Evolutionary conservation across 2,888 invertebrate species (phyloP), one percentile per base, ranked within the genome.

Genomic region (Eupithecia exiguata): DNA sequence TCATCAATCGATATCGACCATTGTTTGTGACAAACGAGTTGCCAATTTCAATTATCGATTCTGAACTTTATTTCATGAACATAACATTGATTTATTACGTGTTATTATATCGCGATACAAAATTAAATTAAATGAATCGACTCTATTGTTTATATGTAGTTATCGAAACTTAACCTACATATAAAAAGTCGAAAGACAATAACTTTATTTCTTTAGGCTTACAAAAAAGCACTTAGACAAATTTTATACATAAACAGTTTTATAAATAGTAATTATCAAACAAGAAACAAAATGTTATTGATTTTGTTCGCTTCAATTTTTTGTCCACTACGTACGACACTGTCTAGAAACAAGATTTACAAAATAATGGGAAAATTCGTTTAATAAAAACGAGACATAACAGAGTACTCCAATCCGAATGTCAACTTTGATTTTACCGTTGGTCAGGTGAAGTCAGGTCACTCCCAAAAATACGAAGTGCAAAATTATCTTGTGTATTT

Each of bases 121-220:
- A 83, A 84, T 81, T 84, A 65, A 84, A 89, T 91, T 87, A 85
- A 88, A 84, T 87, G 86, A 84, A 87, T 86, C 80, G 82, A 80
- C 79, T 76, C 82, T 53, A 16, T n/a, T n/a, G n/a, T 82, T 87
- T 88, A 46, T 85, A 88, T 78, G 83, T 80, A 74, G 80, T 78
- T 21, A 46, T 7, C 9, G 7, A 46, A 53, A 53, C 53, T 53
- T 10, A 53, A 53, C 53, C 21, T 53, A 53, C 3, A 9, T 21
- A 30, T 30, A 30, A 30, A n/a, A n/a, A n/a, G n/a, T n/a, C n/a
- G n/a, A n/a, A n/a, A n/a, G n/a, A n/a, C n/a, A n/a, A n/a, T n/a
- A n/a, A n/a, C n/a, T n/a, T n/a, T n/a, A n/a, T n/a, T n/a, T n/a
- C n/a, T n/a, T n/a, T n/a, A n/a, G n/a, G n/a, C n/a, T n/a, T n/a